Evolutionary conservation across 2,888 invertebrate genomes (phyloP).

Genomic region (Cryptocephalus primarius): DNA sequence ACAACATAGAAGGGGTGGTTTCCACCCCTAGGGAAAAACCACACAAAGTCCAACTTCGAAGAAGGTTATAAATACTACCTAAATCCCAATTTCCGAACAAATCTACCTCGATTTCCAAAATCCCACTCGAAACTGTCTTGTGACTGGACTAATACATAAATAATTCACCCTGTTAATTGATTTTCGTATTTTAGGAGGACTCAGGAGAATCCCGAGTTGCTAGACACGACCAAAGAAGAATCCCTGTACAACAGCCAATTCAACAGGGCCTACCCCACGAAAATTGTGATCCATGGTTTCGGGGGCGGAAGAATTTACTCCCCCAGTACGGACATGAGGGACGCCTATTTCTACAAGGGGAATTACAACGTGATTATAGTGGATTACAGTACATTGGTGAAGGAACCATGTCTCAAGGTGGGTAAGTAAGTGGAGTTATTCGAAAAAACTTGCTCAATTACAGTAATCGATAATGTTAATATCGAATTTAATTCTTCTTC

Average conservation of each 20-base stretch:
- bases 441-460: no score
- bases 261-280: slow-evolving; percentile 68
- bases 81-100: no score
- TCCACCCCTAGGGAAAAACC: no score
- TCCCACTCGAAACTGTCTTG: no score
- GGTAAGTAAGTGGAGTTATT: not conserved
- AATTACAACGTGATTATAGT: slow-evolving; percentile 80
- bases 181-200: slow-evolving; percentile 46
- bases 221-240: slow-evolving; percentile 59
- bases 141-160: no score
- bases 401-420: slow-evolving; percentile 67
- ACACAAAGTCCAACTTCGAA: no score
- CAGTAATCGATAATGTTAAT: no score
- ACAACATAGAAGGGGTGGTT: no score
- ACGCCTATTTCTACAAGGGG: slow-evolving; percentile 70
- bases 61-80: no score
- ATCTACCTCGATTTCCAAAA: no score
- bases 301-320: slow-evolving; percentile 73
- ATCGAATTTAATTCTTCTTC: no score
- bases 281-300: slow-evolving; percentile 85
- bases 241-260: slow-evolving; percentile 66
- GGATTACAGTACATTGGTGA: slow-evolving; percentile 70
- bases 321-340: slow-evolving; percentile 75
- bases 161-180: no score
- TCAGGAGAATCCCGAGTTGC: slow-evolving; percentile 59